Conservation (phyloP, 2,797 vertebrate species). For the Xyrichtys novacula region DNA sequence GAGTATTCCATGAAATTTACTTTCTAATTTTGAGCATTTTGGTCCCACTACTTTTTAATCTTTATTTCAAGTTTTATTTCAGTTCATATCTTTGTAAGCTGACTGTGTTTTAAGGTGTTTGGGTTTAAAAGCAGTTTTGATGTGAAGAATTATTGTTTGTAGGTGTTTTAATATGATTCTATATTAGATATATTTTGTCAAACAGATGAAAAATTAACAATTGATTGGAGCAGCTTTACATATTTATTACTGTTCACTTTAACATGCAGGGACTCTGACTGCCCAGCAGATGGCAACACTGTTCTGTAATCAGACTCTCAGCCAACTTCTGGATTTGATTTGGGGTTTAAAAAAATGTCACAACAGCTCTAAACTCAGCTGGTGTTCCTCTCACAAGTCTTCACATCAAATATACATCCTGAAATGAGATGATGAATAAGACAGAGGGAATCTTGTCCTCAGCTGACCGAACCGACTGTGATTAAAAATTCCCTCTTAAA, state of each 20-base stretch:
- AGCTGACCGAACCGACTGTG: slow-evolving; percentile 6
- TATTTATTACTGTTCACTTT: neutral
- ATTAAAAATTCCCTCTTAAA: slow-evolving; percentile 6
- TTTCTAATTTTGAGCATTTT: too few species aligned
- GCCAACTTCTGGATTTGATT: slow-evolving; percentile 32
- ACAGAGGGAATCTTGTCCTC: slow-evolving; percentile 10
- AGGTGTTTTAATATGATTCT: too few species aligned
- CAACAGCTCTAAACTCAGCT: neutral
- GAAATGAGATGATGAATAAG: slow-evolving; percentile 6
- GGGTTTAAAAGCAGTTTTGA: too few species aligned
- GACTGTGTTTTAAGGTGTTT: too few species aligned
- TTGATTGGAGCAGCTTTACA: neutral
- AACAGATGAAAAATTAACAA: too few species aligned
- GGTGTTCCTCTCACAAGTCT: slow-evolving; percentile 1
- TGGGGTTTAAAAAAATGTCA: neutral
- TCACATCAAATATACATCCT: slow-evolving; percentile 9
- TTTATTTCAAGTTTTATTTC: too few species aligned
- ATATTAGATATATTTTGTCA: too few species aligned
- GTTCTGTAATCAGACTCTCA: neutral
- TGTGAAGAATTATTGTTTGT: too few species aligned
- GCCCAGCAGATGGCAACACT: slow-evolving; percentile 76
- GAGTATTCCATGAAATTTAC: too few species aligned
- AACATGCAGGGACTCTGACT: slow-evolving; percentile 50
- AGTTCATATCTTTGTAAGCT: too few species aligned
- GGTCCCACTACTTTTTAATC: too few species aligned